phyloP scores from a whole-genome alignment of 2,888 invertebrate species.

The Dolichomitus sp. region DNA sequence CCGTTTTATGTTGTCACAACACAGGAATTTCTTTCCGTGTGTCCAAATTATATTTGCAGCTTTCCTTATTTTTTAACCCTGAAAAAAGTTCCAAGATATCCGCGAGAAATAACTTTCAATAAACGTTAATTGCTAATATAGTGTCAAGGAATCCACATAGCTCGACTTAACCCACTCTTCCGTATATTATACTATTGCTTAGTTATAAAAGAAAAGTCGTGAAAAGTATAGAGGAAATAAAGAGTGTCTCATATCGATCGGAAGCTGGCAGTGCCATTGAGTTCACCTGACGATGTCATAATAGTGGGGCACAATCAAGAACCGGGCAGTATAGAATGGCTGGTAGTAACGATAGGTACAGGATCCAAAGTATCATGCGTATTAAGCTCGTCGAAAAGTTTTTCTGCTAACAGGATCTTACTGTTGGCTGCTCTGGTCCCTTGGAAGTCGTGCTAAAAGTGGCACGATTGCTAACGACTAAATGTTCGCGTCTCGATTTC shows the following conservation, averaged over 20 bases:
- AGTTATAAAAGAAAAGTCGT: slow-evolving; percentile 51
- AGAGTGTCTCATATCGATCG: slow-evolving; percentile 59
- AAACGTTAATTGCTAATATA: neutral
- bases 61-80: neutral
- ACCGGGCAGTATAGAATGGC: slow-evolving; percentile 15
- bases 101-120: slow-evolving; percentile 12
- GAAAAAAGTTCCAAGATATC: neutral
- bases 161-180: slow-evolving; percentile 2
- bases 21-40: no score
- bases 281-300: slow-evolving; percentile 55
- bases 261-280: slow-evolving; percentile 37
- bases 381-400: slow-evolving; percentile 48
- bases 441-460: slow-evolving; percentile 14
- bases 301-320: slow-evolving; percentile 15
- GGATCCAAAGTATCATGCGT: slow-evolving; percentile 52
- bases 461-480: slow-evolving; percentile 47
- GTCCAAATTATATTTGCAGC: neutral
- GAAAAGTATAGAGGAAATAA: slow-evolving; percentile 55
- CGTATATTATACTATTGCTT: slow-evolving; percentile 32
- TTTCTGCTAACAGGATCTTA: slow-evolving; percentile 44
- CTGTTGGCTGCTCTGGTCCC: slow-evolving; percentile 11
- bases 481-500: slow-evolving; percentile 39
- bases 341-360: slow-evolving; percentile 39
- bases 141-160: neutral
- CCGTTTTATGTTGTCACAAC: no score